These are phyloP conservation scores for Lithophane leautieri DNA, from an alignment of 2,888 invertebrate genomes.

Conservation along the genomic window DNA sequence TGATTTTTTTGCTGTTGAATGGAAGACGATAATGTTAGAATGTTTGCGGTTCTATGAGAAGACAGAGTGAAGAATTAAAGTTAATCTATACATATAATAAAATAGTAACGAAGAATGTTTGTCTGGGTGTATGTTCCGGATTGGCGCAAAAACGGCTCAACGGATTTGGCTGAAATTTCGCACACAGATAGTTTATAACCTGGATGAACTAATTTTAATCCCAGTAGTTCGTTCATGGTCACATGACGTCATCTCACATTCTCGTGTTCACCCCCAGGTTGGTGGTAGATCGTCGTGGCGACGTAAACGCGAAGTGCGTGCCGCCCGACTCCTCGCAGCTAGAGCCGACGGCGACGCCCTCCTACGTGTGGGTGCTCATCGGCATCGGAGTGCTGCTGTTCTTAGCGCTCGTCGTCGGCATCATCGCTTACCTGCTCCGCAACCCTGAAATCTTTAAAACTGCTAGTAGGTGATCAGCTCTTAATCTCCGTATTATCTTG, in stretches of 20 bases:
- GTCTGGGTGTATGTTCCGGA: no score
- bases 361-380: conserved; percentile 75
- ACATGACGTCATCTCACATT: neutral
- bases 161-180: no score
- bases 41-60: no score
- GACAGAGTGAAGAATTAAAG: no score
- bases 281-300: conserved; percentile 68
- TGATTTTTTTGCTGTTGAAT: no score
- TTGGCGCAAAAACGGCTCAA: no score
- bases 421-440: conserved; percentile 73
- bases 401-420: conserved; percentile 59
- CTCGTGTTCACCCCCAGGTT: conserved; percentile 64
- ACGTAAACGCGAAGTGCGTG: conserved; percentile 74
- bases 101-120: no score
- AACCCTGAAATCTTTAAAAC: conserved; percentile 75
- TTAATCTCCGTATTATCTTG: neutral
- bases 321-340: conserved; percentile 57
- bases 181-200: no score
- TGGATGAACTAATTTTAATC: no score
- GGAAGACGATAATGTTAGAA: no score
- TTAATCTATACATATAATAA: no score
- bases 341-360: conserved; percentile 51
- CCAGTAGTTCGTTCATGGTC: no score
- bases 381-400: conserved; percentile 69
- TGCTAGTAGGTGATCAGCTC: conserved; percentile 62